Evolutionary conservation across 1,140 invertebrate genomes (phyloP).

Genomic region (Drosophila teissieri): DNA sequence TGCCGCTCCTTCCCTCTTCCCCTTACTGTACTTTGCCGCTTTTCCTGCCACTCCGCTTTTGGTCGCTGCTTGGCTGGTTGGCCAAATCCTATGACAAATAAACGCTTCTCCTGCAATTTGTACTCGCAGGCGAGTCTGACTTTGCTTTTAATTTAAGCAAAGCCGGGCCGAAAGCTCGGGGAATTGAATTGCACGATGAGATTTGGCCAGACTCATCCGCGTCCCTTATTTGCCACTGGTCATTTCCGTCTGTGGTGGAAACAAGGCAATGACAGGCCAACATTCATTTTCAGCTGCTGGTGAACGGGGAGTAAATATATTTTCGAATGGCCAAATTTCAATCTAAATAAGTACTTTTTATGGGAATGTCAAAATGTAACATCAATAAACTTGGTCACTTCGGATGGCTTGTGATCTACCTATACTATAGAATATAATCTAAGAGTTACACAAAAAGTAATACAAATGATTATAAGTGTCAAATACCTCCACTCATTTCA

Average conservation of each 20-base stretch:
- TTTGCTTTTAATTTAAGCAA: constrained; percentile 80
- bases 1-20: constrained; percentile 13
- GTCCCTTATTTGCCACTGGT: neutral
- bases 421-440: too few species aligned
- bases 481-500: too few species aligned
- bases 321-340: neutral
- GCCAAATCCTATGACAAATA: constrained; percentile 79
- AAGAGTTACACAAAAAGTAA: too few species aligned
- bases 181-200: constrained; percentile 44
- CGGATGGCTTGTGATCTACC: too few species aligned
- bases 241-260: neutral
- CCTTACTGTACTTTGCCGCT: neutral
- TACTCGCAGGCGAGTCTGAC: constrained; percentile 52
- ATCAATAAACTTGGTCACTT: too few species aligned
- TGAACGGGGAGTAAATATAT: neutral
- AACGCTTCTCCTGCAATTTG: constrained; percentile 77
- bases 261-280: constrained; percentile 17
- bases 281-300: constrained; percentile 9
- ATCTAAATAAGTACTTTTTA: neutral
- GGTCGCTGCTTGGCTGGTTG: constrained; percentile 30
- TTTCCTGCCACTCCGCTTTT: constrained; percentile 15
- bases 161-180: constrained; percentile 29
- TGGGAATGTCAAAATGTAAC: too few species aligned
- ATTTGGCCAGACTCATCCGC: constrained; percentile 12
- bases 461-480: too few species aligned